Evolutionary conservation across 2,113 vertebrate genomes (phyloP).

Genomic region (Hemiprocne comata): DNA sequence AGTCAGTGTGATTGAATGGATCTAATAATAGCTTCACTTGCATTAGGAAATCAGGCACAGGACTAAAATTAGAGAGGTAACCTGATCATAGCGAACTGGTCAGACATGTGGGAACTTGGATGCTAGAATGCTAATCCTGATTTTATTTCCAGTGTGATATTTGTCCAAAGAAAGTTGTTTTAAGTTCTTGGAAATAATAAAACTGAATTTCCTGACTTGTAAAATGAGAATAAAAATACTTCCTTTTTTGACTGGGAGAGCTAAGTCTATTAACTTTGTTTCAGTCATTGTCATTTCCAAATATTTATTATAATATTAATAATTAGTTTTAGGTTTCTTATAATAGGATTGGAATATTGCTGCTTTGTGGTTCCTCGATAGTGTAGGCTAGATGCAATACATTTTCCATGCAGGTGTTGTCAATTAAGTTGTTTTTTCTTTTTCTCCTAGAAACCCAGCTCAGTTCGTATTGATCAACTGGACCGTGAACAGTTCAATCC

Average conservation of each 20-base stretch:
- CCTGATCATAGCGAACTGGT: not conserved
- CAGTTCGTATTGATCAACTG: slow-evolving; percentile 98
- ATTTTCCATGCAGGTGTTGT: not conserved
- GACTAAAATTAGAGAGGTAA: not conserved
- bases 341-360: not conserved
- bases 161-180: not conserved
- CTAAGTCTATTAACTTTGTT: not conserved
- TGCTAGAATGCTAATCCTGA: not conserved
- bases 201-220: not conserved
- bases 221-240: not conserved
- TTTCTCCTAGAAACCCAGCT: slow-evolving; percentile 91
- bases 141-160: not conserved
- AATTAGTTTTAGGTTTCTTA: not conserved
- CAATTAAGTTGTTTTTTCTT: slow-evolving; percentile 39
- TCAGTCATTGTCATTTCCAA: not conserved
- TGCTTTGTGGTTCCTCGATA: not conserved
- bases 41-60: not conserved
- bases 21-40: slow-evolving; percentile 39
- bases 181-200: not conserved
- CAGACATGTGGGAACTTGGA: not conserved
- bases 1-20: slow-evolving; percentile 35
- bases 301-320: not conserved
- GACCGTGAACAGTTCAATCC: slow-evolving; percentile 98
- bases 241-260: not conserved
- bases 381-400: not conserved